Base-by-base conservation (phyloP, 2,797 vertebrate genomes). In the Oreochromis grahami region DNA sequence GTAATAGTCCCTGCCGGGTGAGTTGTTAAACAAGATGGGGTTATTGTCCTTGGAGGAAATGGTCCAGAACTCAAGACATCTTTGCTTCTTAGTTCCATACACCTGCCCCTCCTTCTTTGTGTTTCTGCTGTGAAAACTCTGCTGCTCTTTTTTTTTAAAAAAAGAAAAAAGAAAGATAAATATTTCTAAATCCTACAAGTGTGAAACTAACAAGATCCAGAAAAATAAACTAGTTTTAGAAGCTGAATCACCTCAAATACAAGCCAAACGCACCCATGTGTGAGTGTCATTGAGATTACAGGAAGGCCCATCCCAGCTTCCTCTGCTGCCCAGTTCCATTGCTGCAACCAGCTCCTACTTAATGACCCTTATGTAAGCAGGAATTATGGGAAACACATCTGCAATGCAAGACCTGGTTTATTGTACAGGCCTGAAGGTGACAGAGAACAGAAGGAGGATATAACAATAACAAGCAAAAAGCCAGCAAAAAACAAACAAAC, bases 11-110 rank as follows among this genome's bases (percentile, higher is more conserved):
- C 96, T 96, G 95, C 95, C 94, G 96, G 94, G 96, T 95, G 96
- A 96, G 97, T 95, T 97, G 97, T 97, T 97, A 97, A 97, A 97
- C 97, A 97, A 97, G 97, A 97, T 96, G 95, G 96, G 97, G 97
- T 97, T 97, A 97, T 97, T 97, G 97, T 97, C 97, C 96, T 96
- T 94, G 93, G 94, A 97, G 95, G 96, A 97, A 98, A 97, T 94
- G 92, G 96, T 84, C 93, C 96, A 97, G 97, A 98, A 98, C 96
- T 93, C 89, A 91, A 96, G 93, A 95, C 94, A 90, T 94, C 91
- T 93, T 93, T 93, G 84, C 92, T 93, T 93, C 91, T 93, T 86
- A 93, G 93, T 93, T 94, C 38, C 45, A 91, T 91, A 88, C 88
- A 94, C 91, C 93, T 93, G 91, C 91, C 86, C 89, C 92, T 91